Percentiles rank a stretch among this genome's conserved stretches.
phyloP scores from a whole-genome alignment of 1,140 invertebrate genomes.

The Acromyrmex charruanus region DNA sequence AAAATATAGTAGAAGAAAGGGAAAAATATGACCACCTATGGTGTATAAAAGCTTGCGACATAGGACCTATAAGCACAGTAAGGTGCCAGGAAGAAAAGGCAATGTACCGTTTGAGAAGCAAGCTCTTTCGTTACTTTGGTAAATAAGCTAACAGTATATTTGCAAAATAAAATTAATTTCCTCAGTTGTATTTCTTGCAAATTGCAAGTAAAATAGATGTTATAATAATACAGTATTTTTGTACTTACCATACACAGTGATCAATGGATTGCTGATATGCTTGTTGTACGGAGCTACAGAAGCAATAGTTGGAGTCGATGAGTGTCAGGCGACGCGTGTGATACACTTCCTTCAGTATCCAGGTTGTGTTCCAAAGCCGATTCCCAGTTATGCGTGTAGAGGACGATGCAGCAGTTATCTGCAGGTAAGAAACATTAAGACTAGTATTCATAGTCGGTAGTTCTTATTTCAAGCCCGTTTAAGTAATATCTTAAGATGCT shows the following conservation, averaged over 20 bases:
- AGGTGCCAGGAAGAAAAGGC: constrained; percentile 65
- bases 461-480: too few relatives aligned
- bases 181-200: background rate
- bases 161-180: constrained; percentile 25
- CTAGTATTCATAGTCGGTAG: too few relatives aligned
- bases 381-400: constrained; percentile 96
- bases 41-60: constrained; percentile 82
- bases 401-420: constrained; percentile 96
- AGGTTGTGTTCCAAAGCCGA: constrained; percentile 96
- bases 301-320: constrained; percentile 89
- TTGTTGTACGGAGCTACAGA: constrained; percentile 72
- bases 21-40: constrained; percentile 74
- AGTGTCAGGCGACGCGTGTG: constrained; percentile 96
- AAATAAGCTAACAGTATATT: constrained; percentile 67
- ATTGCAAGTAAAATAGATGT: background rate
- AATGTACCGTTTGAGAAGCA: constrained; percentile 74
- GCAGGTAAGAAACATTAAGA: constrained; percentile 89
- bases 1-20: constrained; percentile 71
- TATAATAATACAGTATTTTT: constrained; percentile 53
- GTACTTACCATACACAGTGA: constrained; percentile 77
- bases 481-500: too few relatives aligned
- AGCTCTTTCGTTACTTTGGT: constrained; percentile 74
- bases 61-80: constrained; percentile 76
- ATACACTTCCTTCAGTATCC: constrained; percentile 97
- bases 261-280: constrained; percentile 74